Percentiles rank a stretch among this genome's conserved stretches.
phyloP scores from a whole-genome alignment of 2,113 vertebrate genomes.

The sheep (Ovis aries) region ARS-UI_Ramb_v3.0 NC_056056.1:220843501-220844000 shows the following conservation, averaged over 20 bases:
- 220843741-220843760: background rate
- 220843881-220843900: no score
- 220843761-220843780: rapidly evolving
- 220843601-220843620: rapidly evolving
- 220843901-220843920: background rate
- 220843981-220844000: rapidly evolving
- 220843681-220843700: rapidly evolving
- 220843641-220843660: rapidly evolving
- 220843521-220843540: rapidly evolving
- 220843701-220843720: rapidly evolving
- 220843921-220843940: rapidly evolving
- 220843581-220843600: background rate
- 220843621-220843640: rapidly evolving
- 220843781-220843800: rapidly evolving
- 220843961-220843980: background rate
- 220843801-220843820: rapidly evolving
- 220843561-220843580: rapidly evolving
- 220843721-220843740: background rate
- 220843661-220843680: background rate
- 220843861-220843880: background rate
- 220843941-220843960: rapidly evolving
- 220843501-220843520: background rate
- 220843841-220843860: rapidly evolving
- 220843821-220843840: background rate
- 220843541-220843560: background rate